These are phyloP conservation scores for Dasyurus viverrinus DNA, from an alignment of 2,113 vertebrate species.

Conservation along the genomic window DNA sequence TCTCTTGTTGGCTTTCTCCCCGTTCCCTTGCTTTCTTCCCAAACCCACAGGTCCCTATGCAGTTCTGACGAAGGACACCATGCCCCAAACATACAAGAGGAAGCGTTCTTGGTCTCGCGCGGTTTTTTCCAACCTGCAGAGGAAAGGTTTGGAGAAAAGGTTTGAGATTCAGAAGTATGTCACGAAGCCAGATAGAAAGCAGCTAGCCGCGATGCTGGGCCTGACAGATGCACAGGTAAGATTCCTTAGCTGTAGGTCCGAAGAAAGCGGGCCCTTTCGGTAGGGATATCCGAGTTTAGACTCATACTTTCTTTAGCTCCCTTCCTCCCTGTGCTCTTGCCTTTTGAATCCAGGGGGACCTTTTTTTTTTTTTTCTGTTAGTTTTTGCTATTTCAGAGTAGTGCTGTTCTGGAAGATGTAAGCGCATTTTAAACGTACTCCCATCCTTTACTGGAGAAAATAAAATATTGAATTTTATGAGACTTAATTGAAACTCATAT, in stretches of 20 bases:
- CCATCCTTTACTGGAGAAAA: background rate
- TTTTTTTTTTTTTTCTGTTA: background rate
- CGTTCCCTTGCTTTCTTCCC: background rate
- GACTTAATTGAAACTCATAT: background rate
- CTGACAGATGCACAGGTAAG: conserved; percentile 98
- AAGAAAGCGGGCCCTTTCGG: background rate
- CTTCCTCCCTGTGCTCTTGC: background rate
- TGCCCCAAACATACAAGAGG: conserved; percentile 98
- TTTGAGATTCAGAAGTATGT: conserved; percentile 99
- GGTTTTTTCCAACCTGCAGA: conserved; percentile 98
- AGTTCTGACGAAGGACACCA: conserved; percentile 97
- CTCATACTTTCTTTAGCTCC: accelerated
- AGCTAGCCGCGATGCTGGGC: conserved; percentile 97
- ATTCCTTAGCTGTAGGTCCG: background rate
- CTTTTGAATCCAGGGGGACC: conserved; percentile 7
- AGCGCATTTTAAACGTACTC: background rate
- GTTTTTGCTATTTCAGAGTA: background rate
- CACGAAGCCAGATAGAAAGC: conserved; percentile 98
- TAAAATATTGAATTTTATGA: background rate
- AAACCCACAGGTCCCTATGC: conserved; percentile 92
- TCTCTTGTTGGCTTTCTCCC: background rate
- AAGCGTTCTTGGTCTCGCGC: conserved; percentile 98
- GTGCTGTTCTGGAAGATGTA: background rate
- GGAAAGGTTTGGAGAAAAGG: conserved; percentile 97
- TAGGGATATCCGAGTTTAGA: background rate